Base-by-base conservation (phyloP, 2,113 vertebrate genomes). In the Ceyx melanurus region DNA sequence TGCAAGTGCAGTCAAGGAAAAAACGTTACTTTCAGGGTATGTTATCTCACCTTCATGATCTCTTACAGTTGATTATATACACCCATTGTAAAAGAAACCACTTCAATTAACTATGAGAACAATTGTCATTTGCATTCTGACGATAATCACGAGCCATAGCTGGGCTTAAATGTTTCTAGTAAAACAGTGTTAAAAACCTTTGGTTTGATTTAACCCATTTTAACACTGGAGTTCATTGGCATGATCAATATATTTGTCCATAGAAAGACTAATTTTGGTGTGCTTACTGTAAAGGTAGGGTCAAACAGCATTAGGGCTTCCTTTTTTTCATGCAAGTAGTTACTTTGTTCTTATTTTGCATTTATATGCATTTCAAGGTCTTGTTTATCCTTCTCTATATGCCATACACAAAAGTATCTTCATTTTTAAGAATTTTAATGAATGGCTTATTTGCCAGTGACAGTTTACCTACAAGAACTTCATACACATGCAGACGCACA, bases 31-130 rank as follows among this genome's bases (percentile, higher is more conserved):
- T 97, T 94, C 87, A 90, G 97, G 97, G 95, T 95, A 97, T 97
- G 97, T 97, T 97, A 98, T 97, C 96, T 97, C 97, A 97, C 97
- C 95, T 98, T 95, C 89, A 84, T 91, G 95, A 95, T 96, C 96
- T 92, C 93, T 94, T 97, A 94, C 85, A 94, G 96, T 96, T 97
- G 92, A 94, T 90, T 97, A 97, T 96, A 92, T 96, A 96, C 89
- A 97, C 43, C 86, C 95, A 97, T 97, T 97, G 96, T 95, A 96
- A 97, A 95, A 97, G 93, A 96, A 97, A 95, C 95, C 75, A 96
- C 95, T 98, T 97, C 96, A 97, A 91, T 97, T 97, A 97, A 95
- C 96, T 90, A 95, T 64, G 88, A 97, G 97, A 97, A 97, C 96
- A 97, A 96, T 97, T 94, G 95, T 95, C 88, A 97, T 97, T 97